These are phyloP conservation scores for Cotesia typhae DNA, from an alignment of 1,140 invertebrate genomes.

Conservation along the genomic window DNA sequence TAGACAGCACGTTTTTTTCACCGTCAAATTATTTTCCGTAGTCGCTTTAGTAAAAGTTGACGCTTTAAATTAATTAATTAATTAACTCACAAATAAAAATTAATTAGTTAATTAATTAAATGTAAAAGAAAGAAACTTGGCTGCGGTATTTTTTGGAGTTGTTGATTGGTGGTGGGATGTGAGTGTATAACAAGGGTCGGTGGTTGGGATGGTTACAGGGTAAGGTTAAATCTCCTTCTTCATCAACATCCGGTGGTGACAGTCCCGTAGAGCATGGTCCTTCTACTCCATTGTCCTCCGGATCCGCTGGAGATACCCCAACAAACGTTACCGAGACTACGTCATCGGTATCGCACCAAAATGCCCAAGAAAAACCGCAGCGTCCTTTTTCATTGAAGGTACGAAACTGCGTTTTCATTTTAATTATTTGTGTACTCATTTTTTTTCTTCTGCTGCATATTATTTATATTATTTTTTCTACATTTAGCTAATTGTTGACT, in stretches of 20 bases:
- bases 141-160: constrained; percentile 39
- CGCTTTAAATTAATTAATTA: neutral
- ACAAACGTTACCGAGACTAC: constrained; percentile 55
- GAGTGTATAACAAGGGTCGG: constrained; percentile 64
- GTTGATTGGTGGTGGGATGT: constrained; percentile 55
- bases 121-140: constrained; percentile 30
- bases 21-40: constrained; percentile 2
- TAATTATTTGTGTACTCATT: neutral
- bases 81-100: constrained; percentile 6
- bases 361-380: constrained; percentile 68
- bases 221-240: constrained; percentile 73
- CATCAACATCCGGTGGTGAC: constrained; percentile 64
- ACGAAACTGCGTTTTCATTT: constrained; percentile 44
- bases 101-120: constrained; percentile 10
- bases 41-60: constrained; percentile 7
- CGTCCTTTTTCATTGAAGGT: constrained; percentile 75
- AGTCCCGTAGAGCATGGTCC: constrained; percentile 66
- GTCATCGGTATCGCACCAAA: constrained; percentile 57
- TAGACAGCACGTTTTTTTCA: constrained; percentile 28
- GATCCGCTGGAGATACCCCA: constrained; percentile 55
- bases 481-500: neutral
- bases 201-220: constrained; percentile 71
- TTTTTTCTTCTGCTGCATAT: neutral
- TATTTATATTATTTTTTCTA: neutral
- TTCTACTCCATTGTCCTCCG: constrained; percentile 61